A percentile compares a stretch with the other conserved stretches of the same genome.
Evolutionary conservation across 2,888 invertebrate species (phyloP).

Genomic region (Lamproptera curius): DNA sequence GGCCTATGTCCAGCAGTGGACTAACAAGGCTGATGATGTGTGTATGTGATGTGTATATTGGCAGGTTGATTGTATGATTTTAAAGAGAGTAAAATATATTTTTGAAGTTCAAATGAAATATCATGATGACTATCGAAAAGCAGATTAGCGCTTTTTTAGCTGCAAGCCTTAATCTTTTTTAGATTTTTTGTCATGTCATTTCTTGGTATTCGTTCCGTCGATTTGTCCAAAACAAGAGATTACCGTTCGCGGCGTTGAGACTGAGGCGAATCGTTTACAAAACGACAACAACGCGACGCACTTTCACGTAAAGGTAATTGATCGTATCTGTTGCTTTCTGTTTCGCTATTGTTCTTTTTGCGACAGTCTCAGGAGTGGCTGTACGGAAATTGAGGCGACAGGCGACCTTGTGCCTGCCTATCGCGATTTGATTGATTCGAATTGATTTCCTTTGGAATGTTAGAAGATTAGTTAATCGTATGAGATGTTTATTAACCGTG

Average conservation of each 20-base stretch:
- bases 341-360: slow-evolving; percentile 36
- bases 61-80: not conserved
- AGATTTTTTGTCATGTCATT: not conserved
- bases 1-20: no score
- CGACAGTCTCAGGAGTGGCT: not conserved
- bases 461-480: no score
- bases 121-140: not conserved
- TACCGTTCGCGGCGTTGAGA: slow-evolving; percentile 3
- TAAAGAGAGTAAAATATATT: no score
- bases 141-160: not conserved
- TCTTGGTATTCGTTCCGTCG: slow-evolving; percentile 1
- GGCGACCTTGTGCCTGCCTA: no score
- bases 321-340: slow-evolving; percentile 38
- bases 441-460: no score
- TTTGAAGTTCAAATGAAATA: no score
- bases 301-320: slow-evolving; percentile 38
- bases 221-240: slow-evolving; percentile 7
- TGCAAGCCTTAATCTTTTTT: no score
- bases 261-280: slow-evolving; percentile 25
- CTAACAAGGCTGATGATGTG: no score
- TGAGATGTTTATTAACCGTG: no score
- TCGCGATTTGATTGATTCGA: no score
- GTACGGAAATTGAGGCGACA: no score
- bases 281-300: slow-evolving; percentile 30
- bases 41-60: not conserved